Evolutionary conservation across 2,797 vertebrate species (phyloP).

Genomic region (Myotis planiceps): DNA sequence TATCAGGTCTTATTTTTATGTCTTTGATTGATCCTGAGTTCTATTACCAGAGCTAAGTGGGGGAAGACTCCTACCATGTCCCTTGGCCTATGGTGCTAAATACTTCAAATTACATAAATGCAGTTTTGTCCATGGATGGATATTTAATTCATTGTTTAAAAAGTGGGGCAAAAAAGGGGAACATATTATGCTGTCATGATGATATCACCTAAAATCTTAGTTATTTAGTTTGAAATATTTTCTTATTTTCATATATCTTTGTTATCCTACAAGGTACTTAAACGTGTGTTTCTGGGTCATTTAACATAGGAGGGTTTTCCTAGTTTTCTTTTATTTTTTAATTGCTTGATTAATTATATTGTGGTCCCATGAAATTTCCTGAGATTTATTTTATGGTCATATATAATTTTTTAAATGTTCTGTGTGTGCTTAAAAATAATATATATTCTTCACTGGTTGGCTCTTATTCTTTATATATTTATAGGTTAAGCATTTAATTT

Average conservation of each 20-base stretch:
- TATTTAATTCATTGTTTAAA: not conserved
- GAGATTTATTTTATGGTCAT: not conserved
- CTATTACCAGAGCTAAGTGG: not conserved
- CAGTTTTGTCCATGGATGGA: not conserved
- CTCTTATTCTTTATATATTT: not conserved
- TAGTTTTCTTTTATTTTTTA: not conserved
- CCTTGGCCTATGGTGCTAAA: not conserved
- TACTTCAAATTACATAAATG: not conserved
- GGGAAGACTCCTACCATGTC: not conserved
- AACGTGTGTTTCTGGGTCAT: not conserved
- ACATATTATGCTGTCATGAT: not conserved
- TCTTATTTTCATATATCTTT: not conserved
- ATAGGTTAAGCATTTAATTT: not conserved
- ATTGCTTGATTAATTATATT: not conserved
- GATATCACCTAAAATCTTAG: not conserved
- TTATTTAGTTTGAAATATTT: not conserved
- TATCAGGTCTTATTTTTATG: not conserved
- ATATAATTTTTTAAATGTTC: not conserved
- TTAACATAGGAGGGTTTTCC: not conserved
- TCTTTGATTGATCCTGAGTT: not conserved
- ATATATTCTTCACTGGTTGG: not conserved
- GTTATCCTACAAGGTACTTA: not conserved
- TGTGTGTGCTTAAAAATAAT: not conserved
- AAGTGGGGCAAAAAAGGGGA: too few species aligned
- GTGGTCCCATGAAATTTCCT: not conserved